Evolutionary conservation across 2,113 vertebrate genomes (phyloP).

Genomic region (Protomyctophum bolini): DNA sequence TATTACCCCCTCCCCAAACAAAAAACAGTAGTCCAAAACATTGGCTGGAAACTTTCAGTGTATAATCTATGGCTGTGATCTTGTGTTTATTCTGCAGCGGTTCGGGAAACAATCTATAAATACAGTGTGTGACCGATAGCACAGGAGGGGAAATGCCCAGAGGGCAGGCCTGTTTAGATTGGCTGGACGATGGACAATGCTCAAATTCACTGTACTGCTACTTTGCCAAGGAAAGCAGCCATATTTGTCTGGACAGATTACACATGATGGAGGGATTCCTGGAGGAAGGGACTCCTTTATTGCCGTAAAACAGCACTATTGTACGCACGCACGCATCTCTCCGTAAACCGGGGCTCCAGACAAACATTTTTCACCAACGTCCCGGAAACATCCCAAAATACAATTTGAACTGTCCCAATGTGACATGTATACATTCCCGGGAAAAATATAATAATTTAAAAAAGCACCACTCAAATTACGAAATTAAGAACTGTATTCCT

Average conservation of each 20-base stretch:
- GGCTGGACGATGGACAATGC: constrained; percentile 18
- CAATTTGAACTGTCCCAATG: too few species aligned
- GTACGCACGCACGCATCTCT: too few species aligned
- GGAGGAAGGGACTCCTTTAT: not conserved
- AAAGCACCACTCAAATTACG: too few species aligned
- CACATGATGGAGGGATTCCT: not conserved
- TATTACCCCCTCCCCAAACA: too few species aligned
- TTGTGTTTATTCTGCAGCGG: constrained; percentile 15
- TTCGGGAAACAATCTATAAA: constrained; percentile 48
- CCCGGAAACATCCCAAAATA: too few species aligned
- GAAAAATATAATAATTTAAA: too few species aligned
- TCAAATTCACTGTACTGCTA: not conserved
- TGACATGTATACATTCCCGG: too few species aligned
- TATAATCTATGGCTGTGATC: not conserved
- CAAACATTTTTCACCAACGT: too few species aligned
- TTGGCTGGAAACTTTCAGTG: constrained; percentile 2
- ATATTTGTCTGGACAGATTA: not conserved
- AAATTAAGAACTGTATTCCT: too few species aligned
- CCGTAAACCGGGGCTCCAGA: too few species aligned
- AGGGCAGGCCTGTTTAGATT: constrained; percentile 1
- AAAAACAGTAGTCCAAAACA: not conserved
- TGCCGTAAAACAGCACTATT: too few species aligned
- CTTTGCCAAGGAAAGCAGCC: constrained; percentile 3
- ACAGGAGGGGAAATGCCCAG: constrained; percentile 51
- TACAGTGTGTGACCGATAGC: constrained; percentile 28